Base-by-base conservation (phyloP, 2,888 invertebrate genomes). In the Orchestes rusci region DNA sequence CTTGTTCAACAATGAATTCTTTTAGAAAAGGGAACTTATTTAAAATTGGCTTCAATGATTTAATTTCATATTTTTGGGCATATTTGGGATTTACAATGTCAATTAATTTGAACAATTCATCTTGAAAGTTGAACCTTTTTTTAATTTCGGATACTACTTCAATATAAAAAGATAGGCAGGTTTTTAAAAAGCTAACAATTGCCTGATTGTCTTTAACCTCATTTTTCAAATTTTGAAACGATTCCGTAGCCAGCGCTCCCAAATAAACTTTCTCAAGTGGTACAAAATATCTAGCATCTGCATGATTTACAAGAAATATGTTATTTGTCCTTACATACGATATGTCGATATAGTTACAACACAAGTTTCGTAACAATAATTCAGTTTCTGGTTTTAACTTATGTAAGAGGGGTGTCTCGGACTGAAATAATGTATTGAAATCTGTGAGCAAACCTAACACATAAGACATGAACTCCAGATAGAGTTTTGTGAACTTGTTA, bases 401-500 rank as follows among this genome's bases (percentile, higher is more conserved):
- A 28, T 42, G 30, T 15, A 42, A 20, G 3, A 47, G 29, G 10
- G 42, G 43, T 12, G 17, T 16, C 29, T 41, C 38, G 8, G 19
- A 39, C 12, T 39, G 38, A 39, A 59, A 58, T 13, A 58, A 32
- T 2, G 35, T 17, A 45, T 58, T 58, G 39, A 59, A 59, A 19
- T 56, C 48, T n/a, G 32, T 56, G 31, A 56, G 29, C n/a, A 58
- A 30, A 16, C 43, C 49, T 29, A 59, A 41, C 16, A 36, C 30
- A 41, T 60, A 57, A 16, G 49, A 43, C 55, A 59, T 56, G 38
- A 59, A 59, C 36, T 59, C 55, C 30, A 59, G 35, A 46, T 58
- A 56, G 18, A 57, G 41, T 43, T 51, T 36, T 15, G 60, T 57
- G 35, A 59, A 57, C 41, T 53, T 40, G 48, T 60, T 60, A 5